Base-by-base conservation (phyloP, 2,113 vertebrate species). In the Charina bottae region DNA sequence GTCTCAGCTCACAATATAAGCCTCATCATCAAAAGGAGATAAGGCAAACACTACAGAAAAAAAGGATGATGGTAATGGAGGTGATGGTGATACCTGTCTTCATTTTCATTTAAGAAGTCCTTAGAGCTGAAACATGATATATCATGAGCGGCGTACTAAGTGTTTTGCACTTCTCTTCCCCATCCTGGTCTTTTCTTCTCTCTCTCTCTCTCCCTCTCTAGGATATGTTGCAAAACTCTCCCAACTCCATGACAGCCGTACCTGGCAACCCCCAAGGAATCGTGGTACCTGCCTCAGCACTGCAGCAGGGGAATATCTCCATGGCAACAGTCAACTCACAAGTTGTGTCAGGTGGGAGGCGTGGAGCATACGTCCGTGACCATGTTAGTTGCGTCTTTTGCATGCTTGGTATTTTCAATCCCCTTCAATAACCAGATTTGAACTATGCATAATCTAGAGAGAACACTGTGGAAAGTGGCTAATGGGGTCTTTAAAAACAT, bases 151-250 rank as follows among this genome's bases (percentile, higher is more conserved):
- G 24, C 1, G 3, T 26, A 37, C 17, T 19, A 13, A 86, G 26
- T 21, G 6, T 78, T 42, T 42, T 78, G n/a, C 72, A 37, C 37
- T 87, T 64, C 60, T 89, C 88, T 53, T 7, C 24, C 24, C 26
- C 28, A 17, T 89, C 26, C 17, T 37, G 37, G 7, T n/a, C 24
- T 11, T n/a, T 26, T 24, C 60, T 59, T 78, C 94, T 72, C 3
- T 95, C 89, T 24, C 21, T 59, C 21, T 78, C 94, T 72, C 3
- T 95, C 89, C 21, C 21, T 59, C 21, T 84, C 26, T 97, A 99
- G 99, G 99, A 99, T 96, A 97, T 99, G 97, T 98, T 99, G 97
- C 98, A 99, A 98, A 99, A 97, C 97, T 99, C 99, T 33, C 98
- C 99, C 11, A 98, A 98, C 17, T 98, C 99, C 54, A 97, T 99